A percentile compares a stretch with the other conserved stretches of the same genome.
These are phyloP conservation scores for Pungitius pungitius DNA, from an alignment of 2,113 vertebrate genomes.

Conservation along the genomic window DNA sequence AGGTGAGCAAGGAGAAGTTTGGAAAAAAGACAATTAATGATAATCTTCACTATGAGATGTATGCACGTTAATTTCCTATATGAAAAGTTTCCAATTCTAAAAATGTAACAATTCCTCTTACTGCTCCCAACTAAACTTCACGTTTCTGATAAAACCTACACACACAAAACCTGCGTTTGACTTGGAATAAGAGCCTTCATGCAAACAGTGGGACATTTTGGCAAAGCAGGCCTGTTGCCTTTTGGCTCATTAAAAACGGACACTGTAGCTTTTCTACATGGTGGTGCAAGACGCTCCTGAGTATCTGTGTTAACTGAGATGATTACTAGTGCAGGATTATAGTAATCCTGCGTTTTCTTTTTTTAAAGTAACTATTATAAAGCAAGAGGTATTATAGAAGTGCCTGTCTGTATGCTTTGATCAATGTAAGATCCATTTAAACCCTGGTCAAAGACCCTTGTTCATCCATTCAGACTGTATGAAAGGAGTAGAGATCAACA, in stretches of 20 bases:
- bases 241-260: constrained; percentile 5
- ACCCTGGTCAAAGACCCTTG: neutral
- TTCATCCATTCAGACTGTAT: neutral
- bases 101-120: neutral
- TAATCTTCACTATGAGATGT: neutral
- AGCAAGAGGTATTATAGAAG: constrained; percentile 16
- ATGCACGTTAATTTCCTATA: too few species aligned
- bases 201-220: neutral
- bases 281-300: neutral
- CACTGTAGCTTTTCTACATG: constrained; percentile 11
- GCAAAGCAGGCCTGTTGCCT: neutral
- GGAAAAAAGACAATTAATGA: neutral
- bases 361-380: constrained; percentile 34
- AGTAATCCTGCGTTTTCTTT: constrained; percentile 33
- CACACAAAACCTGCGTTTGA: constrained; percentile 3
- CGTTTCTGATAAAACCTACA: constrained; percentile 1
- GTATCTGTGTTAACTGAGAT: constrained; percentile 6
- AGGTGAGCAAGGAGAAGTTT: constrained; percentile 12
- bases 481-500: constrained; percentile 5
- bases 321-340: constrained; percentile 38
- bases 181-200: neutral
- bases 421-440: constrained; percentile 5
- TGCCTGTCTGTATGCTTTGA: constrained; percentile 17
- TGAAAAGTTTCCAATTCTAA: neutral
- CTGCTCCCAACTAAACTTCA: neutral